Evolutionary conservation across 2,888 invertebrate species (phyloP).

Genomic region (Pristionchus japonicus): DNA sequence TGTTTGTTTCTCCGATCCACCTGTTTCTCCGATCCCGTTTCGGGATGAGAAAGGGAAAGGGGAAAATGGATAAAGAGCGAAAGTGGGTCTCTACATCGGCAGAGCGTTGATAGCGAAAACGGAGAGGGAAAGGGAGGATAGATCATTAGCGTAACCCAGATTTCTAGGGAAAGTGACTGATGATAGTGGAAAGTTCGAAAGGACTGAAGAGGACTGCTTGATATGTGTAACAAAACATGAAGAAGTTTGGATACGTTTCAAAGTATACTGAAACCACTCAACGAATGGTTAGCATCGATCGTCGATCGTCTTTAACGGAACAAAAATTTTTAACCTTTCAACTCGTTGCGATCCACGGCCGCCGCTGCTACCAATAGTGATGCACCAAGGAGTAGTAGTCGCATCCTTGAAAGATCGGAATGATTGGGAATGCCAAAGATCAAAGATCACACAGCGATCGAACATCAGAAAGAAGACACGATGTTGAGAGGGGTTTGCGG

Average conservation of each 20-base stretch:
- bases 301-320: not conserved
- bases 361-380: not conserved
- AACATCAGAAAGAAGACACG: too few species aligned
- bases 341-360: not conserved
- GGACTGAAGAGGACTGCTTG: too few species aligned
- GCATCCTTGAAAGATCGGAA: not conserved
- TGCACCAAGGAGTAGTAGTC: not conserved
- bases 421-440: too few species aligned
- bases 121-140: not conserved
- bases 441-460: not conserved
- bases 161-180: not conserved
- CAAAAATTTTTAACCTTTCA: not conserved
- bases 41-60: not conserved
- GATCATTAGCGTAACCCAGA: slow-evolving; percentile 2
- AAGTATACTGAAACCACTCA: too few species aligned
- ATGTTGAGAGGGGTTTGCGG: too few species aligned
- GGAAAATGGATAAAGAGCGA: not conserved
- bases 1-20: slow-evolving; percentile 10
- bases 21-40: slow-evolving; percentile 10
- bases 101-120: slow-evolving; percentile 2
- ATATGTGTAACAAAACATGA: too few species aligned
- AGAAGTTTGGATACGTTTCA: not conserved
- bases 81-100: slow-evolving; percentile 22
- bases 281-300: not conserved
- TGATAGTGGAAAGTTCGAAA: not conserved